Evolutionary conservation across 2,888 invertebrate genomes (phyloP).

Genomic region (Caradrina clavipalpis): DNA sequence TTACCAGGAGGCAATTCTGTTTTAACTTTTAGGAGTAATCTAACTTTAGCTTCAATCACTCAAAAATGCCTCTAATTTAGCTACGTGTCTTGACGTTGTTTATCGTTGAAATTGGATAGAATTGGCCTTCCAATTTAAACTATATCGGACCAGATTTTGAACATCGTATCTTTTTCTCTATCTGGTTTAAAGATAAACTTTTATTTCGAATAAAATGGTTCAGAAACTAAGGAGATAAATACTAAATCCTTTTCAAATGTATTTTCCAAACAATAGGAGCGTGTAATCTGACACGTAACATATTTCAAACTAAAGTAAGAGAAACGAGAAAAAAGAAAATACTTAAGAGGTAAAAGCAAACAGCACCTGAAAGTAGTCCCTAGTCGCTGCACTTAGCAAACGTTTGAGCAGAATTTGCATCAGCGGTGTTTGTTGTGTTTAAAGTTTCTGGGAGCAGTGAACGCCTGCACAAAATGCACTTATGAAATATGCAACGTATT

Average conservation of each 20-base stretch:
- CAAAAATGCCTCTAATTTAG: no score
- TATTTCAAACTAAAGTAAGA: slow-evolving; percentile 22
- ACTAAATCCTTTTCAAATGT: neutral
- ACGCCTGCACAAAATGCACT: slow-evolving; percentile 69
- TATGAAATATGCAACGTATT: slow-evolving; percentile 77
- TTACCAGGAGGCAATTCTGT: no score
- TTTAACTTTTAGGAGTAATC: no score
- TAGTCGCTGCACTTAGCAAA: slow-evolving; percentile 69
- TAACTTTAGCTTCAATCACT: no score
- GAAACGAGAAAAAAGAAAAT: slow-evolving; percentile 32
- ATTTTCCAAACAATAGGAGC: slow-evolving; percentile 16
- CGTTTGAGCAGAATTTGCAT: slow-evolving; percentile 77
- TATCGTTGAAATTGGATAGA: no score
- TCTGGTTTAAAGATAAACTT: neutral
- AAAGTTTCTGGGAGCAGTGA: slow-evolving; percentile 67
- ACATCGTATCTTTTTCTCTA: neutral
- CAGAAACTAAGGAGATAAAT: neutral
- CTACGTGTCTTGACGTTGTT: no score
- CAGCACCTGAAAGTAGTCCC: slow-evolving; percentile 63
- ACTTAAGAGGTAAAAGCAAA: slow-evolving; percentile 57
- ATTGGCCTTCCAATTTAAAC: neutral
- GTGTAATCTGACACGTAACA: slow-evolving; percentile 29
- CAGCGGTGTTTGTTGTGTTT: slow-evolving; percentile 71
- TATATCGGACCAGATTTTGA: neutral
- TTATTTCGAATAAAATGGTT: neutral